phyloP scores from a whole-genome alignment of 2,888 invertebrate genomes.

The Drosophila kambysellisi region DNA sequence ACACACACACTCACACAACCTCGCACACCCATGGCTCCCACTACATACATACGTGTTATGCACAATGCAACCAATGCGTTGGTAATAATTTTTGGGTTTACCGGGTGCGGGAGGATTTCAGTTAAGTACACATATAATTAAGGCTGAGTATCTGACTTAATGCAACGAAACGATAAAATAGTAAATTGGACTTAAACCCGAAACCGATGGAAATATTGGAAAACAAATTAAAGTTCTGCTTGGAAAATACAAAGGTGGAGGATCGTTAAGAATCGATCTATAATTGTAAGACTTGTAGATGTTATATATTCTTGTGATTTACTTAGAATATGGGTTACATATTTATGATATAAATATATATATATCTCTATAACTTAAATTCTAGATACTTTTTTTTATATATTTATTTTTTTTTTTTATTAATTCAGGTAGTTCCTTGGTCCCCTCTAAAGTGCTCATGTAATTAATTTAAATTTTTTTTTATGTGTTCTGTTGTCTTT shows the following conservation, averaged over 20 bases:
- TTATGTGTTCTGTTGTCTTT: conserved; percentile 19
- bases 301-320: neutral
- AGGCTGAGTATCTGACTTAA: conserved; percentile 23
- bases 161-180: conserved; percentile 17
- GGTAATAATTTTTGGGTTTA: conserved; percentile 49
- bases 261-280: neutral
- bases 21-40: neutral
- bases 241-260: too few species aligned
- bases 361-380: neutral
- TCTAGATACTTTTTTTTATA: neutral
- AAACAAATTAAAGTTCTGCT: neutral
- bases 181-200: conserved; percentile 11
- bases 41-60: conserved; percentile 18
- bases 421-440: neutral
- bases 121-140: conserved; percentile 35
- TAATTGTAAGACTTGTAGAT: neutral
- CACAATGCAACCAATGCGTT: conserved; percentile 40
- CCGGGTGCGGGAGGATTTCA: conserved; percentile 23
- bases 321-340: neutral
- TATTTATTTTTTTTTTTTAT: neutral
- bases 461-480: conserved; percentile 34
- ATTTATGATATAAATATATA: neutral
- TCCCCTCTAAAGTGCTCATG: neutral
- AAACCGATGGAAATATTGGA: neutral
- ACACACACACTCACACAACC: conserved; percentile 19